Evolutionary conservation across 2,797 vertebrate genomes (phyloP), one percentile per base, ranked within the genome.

Genomic region (Protosalanx chinensis): DNA sequence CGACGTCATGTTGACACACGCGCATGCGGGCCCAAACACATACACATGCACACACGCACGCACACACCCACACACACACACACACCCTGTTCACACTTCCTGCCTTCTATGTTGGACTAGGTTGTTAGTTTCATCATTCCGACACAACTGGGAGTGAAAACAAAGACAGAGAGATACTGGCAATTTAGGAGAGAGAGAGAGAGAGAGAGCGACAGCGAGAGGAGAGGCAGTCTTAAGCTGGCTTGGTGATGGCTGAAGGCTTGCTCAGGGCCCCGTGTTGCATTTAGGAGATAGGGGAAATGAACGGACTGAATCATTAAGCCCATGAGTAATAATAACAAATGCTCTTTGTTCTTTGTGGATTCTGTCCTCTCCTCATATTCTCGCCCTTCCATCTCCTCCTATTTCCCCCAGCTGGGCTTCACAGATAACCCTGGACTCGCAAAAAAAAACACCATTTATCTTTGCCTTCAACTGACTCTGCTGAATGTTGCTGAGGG

Each of bases 301-400:
- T 86, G 75, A 76, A 78, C 64, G 73, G 69, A 68, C 72, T 80
- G 75, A 84, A 84, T 84, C 78, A 87, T 85, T 87, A 82, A 82
- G 49, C 68, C 32, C 74, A 79, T 73, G 76, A 77, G 75, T 88
- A 89, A 91, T 87, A 83, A 89, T 82, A 89, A 85, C 80, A 66
- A 84, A 87, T 82, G 83, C 81, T 85, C 77, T 70, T 68, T 82
- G 75, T 67, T 67, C 73, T 84, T 84, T 78, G 65, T 64, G 80
- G 37, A 75, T 61, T 76, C 75, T 78, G 67, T 71, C 72, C 18
- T 70, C 29, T 59, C 46, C 46, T 64, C 61, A 33, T 20, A 49
- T 33, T 53, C 64, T 67, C 49, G 23, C 57, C 62, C 74, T 74
- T 46, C 71, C 68, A 68, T 81, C 60, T 83, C 65, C 56, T 1